Base-by-base conservation (phyloP, 2,888 invertebrate genomes). In the Drosophila anomalipes region DNA sequence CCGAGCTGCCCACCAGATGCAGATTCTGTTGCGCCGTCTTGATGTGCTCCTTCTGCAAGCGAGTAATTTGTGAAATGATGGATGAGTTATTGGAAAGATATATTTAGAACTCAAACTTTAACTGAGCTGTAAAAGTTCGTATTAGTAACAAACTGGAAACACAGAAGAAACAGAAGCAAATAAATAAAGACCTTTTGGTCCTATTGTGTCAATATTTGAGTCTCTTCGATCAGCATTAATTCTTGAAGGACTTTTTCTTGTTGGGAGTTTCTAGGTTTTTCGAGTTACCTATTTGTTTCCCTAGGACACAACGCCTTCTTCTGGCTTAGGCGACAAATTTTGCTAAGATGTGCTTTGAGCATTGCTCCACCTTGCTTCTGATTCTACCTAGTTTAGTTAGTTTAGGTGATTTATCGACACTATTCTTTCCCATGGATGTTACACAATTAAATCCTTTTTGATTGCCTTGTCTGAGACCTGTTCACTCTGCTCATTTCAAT, bases 11-110 rank as follows among this genome's bases (percentile, higher is more conserved):
- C 4, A 99, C 99, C 70, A 99, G 94, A 93, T 99, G 98, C 92
- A 99, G 98, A 93, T 98, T 99, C 93, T 99, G 98, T 92, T 99
- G 98, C 0, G 99, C 99, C 16, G 97, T 95, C 94, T 98, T 98
- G 83, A 99, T 95, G 91, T 98, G 97, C 82, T 99, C 99, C 79
- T 97, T 96, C 98, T 99, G 91, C 37, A 94, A 93, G 74, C 3
- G 5, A 9, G n/a, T 14, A 26, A 4, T 16, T 26, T 1, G 28
- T 28, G 6, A 1, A 6, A 16, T 28, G 4, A 37, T 19, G 16
- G 9, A 16, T 22, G 6, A 44, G n/a, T n/a, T 44, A 39, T 39
- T 1, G 39, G 19, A 19, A 39, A 19, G 0, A 39, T 22, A 41
- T 22, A 12, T 22, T 5, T 3, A 7, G 2, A 12, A 5, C 5